phyloP scores from a whole-genome alignment of 2,113 vertebrate genomes.

The Nycticorax nycticorax region DNA sequence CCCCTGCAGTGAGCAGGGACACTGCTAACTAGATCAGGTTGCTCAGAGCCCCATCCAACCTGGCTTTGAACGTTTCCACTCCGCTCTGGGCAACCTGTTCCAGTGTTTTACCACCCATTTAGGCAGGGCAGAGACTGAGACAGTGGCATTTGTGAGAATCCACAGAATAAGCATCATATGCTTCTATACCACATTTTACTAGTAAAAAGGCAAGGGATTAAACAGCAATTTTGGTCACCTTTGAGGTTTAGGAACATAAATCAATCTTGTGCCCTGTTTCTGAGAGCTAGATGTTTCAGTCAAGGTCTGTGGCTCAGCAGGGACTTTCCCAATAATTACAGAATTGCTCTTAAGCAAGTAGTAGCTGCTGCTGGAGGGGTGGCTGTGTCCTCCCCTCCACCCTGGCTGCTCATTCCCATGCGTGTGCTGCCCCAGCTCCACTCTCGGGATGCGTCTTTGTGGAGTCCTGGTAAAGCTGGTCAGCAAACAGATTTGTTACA shows the following conservation, averaged over 20 bases:
- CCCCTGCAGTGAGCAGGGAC: too few relatives aligned
- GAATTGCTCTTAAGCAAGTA: not conserved
- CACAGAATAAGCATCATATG: not conserved
- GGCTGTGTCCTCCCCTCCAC: not conserved
- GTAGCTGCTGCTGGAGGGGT: not conserved
- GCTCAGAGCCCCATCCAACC: too few relatives aligned
- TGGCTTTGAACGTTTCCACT: too few relatives aligned
- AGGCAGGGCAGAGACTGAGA: not conserved
- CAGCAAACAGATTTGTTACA: not conserved
- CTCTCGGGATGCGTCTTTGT: not conserved
- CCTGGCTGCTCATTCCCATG: not conserved
- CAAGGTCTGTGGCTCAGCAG: not conserved
- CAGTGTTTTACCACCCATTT: too few relatives aligned
- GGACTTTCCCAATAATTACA: not conserved
- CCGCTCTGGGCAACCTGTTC: too few relatives aligned
- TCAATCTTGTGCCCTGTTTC: not conserved
- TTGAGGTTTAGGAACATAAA: not conserved
- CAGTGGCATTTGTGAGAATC: not conserved
- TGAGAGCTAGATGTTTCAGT: not conserved
- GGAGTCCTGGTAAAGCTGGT: not conserved
- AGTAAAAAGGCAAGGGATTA: not conserved
- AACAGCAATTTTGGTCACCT: not conserved
- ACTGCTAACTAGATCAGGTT: too few relatives aligned
- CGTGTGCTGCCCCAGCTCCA: fast-evolving
- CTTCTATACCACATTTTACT: not conserved